Percentiles rank a stretch among this genome's conserved stretches.
These are phyloP conservation scores for Schizopygopsis malacanthus DNA, from an alignment of 2,797 vertebrate species.

Conservation along the genomic window DNA sequence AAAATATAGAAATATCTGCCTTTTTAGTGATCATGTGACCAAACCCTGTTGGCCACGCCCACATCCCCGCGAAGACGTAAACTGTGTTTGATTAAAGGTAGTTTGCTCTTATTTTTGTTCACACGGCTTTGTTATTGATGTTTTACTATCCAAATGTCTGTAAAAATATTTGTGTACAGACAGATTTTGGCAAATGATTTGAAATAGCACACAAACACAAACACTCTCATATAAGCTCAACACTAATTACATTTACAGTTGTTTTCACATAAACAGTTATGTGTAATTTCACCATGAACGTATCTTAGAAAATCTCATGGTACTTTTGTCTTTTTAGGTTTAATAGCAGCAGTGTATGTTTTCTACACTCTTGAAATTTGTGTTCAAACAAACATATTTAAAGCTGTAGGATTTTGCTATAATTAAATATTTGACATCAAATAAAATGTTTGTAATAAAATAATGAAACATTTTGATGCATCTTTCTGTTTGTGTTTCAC, in stretches of 20 bases:
- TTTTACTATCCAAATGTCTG: not conserved
- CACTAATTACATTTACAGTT: not conserved
- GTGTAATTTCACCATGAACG: not conserved
- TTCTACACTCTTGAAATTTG: not conserved
- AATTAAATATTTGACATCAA: not conserved
- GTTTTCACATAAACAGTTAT: not conserved
- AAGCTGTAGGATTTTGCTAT: not conserved
- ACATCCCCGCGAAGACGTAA: not conserved
- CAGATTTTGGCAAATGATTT: not conserved
- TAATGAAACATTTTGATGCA: not conserved
- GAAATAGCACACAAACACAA: not conserved
- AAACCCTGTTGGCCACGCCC: slow-evolving; percentile 38
- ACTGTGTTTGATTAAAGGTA: not conserved
- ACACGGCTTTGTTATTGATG: not conserved
- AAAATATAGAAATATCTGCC: slow-evolving; percentile 42
- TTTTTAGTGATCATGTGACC: slow-evolving; percentile 51
- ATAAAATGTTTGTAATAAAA: slow-evolving; percentile 6
- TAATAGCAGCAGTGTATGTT: not conserved
- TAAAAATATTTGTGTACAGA: not conserved
- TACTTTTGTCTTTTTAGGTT: not conserved
- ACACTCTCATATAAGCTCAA: not conserved
- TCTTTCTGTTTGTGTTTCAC: not conserved
- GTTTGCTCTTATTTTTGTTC: not conserved
- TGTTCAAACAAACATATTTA: not conserved
- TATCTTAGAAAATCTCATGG: not conserved